These are phyloP conservation scores for Steinernema hermaphroditum DNA, from an alignment of 2,888 invertebrate genomes.

Conservation along the genomic window DNA sequence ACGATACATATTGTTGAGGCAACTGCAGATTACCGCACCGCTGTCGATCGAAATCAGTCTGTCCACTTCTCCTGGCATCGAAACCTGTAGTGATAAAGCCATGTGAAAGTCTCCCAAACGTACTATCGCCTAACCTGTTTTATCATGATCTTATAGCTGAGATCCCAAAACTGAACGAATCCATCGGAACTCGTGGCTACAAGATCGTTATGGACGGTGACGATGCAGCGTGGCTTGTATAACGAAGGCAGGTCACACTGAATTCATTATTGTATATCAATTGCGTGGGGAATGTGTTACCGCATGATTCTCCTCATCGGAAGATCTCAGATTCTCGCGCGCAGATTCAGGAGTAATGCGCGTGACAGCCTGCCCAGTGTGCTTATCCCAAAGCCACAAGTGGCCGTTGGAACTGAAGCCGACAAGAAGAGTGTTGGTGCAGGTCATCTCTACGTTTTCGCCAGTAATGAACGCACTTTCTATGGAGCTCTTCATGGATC, in stretches of 20 bases:
- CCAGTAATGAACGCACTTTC: constrained; percentile 6
- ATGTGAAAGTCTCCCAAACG: no score
- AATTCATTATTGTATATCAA: constrained; percentile 26
- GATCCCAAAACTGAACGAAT: constrained; percentile 57
- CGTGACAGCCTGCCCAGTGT: constrained; percentile 37
- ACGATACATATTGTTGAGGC: constrained; percentile 48
- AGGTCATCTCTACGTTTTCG: constrained; percentile 36
- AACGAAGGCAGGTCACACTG: constrained; percentile 36
- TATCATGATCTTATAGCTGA: constrained; percentile 49
- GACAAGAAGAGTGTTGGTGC: constrained; percentile 39
- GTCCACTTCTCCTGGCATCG: constrained; percentile 47
- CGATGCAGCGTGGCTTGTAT: constrained; percentile 41
- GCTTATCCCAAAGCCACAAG: constrained; percentile 44
- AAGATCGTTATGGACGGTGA: constrained; percentile 46
- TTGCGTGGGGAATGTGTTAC: constrained; percentile 19
- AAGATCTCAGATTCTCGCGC: constrained; percentile 38
- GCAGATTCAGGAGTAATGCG: constrained; percentile 30
- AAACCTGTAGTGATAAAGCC: constrained; percentile 40
- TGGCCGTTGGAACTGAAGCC: constrained; percentile 39
- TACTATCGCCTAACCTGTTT: constrained; percentile 48
- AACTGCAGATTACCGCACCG: constrained; percentile 50
- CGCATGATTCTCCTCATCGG: constrained; percentile 22
- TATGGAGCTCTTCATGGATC: constrained; percentile 34
- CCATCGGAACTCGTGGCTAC: constrained; percentile 48
- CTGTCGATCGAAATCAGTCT: constrained; percentile 42